phyloP scores from a whole-genome alignment of 1,140 invertebrate genomes.

The Ceratina japonica region DNA sequence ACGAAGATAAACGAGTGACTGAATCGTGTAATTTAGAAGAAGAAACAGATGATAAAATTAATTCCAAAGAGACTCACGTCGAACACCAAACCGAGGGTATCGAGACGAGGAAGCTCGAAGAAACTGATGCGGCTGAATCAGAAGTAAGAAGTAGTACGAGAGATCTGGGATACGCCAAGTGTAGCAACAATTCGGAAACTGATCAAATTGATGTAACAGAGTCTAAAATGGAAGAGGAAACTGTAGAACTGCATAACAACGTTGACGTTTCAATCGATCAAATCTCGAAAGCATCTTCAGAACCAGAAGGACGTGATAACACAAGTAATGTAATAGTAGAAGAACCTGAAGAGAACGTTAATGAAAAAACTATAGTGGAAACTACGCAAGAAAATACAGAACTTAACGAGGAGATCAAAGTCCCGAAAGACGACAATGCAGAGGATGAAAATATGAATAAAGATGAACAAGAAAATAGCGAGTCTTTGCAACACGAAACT shows the following conservation, averaged over 20 bases:
- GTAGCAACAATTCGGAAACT: neutral
- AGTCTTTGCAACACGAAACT: neutral
- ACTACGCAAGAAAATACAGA: neutral
- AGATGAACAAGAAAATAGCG: neutral
- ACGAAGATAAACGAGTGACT: neutral
- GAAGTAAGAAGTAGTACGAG: neutral
- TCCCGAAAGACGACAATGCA: neutral
- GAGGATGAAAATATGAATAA: neutral
- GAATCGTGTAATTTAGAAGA: neutral
- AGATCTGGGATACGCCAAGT: neutral
- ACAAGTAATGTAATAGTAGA: neutral
- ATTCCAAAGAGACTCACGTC: neutral
- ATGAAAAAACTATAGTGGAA: too few relatives aligned
- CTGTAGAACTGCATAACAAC: neutral
- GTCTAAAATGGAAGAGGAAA: neutral
- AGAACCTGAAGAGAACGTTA: neutral
- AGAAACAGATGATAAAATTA: neutral
- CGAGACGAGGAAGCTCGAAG: neutral
- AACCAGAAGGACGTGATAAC: neutral
- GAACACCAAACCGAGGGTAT: neutral
- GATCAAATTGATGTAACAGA: neutral
- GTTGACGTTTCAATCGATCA: neutral
- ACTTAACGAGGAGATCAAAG: neutral
- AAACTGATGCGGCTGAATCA: neutral
- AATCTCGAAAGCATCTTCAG: neutral